Conservation (phyloP, 2,797 vertebrate genomes). For the Notolepis coatsorum region DNA sequence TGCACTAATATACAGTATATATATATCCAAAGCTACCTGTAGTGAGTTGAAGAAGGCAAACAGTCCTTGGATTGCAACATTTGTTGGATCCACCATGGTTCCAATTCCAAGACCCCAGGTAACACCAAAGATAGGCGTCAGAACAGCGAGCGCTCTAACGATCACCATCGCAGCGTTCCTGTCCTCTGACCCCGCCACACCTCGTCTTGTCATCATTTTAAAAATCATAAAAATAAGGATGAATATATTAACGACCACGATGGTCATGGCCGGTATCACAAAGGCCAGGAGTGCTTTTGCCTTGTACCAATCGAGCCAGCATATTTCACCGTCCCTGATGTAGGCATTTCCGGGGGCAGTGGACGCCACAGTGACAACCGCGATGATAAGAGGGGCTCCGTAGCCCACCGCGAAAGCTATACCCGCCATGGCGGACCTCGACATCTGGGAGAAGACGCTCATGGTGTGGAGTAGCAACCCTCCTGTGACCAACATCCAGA, state of each 20-base stretch:
- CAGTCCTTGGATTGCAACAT: slow-evolving; percentile 52
- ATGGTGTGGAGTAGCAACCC: slow-evolving; percentile 88
- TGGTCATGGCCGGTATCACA: slow-evolving; percentile 85
- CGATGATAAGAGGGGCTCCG: slow-evolving; percentile 86
- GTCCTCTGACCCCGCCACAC: slow-evolving; percentile 76
- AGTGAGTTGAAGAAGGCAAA: slow-evolving; percentile 80
- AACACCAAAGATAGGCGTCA: slow-evolving; percentile 90
- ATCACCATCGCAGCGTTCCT: slow-evolving; percentile 82
- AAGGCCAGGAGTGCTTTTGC: slow-evolving; percentile 90
- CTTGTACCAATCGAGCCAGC: slow-evolving; percentile 88
- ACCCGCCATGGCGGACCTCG: slow-evolving; percentile 80
- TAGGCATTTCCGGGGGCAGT: slow-evolving; percentile 83
- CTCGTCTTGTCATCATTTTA: slow-evolving; percentile 84
- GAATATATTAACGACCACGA: slow-evolving; percentile 85
- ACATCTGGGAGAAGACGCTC: slow-evolving; percentile 84
- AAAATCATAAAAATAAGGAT: slow-evolving; percentile 85
- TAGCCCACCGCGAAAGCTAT: slow-evolving; percentile 89
- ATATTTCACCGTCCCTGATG: slow-evolving; percentile 47
- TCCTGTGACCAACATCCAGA: slow-evolving; percentile 93
- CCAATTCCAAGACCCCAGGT: slow-evolving; percentile 93
- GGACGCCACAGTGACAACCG: slow-evolving; percentile 84
- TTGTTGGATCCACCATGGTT: slow-evolving; percentile 11
- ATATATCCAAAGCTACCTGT: slow-evolving; percentile 61
- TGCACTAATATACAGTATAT: too few species aligned
- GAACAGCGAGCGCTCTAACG: slow-evolving; percentile 84